Conservation (phyloP, 2,797 vertebrate species). For the Eupleurogrammus muticus region DNA sequence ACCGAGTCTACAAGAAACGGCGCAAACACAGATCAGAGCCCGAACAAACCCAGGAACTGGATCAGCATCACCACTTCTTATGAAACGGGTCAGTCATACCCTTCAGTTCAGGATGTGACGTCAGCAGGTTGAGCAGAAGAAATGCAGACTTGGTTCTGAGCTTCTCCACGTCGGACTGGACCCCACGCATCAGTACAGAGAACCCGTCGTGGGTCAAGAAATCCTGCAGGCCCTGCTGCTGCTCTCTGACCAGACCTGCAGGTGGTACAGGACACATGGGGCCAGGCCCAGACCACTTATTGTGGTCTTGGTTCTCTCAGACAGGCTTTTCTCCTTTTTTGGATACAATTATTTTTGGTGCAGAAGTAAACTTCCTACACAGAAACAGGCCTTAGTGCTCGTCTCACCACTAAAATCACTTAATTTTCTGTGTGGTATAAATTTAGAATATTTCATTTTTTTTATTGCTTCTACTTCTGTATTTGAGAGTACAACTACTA, state of each 20-base stretch:
- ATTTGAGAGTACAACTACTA: too few species aligned
- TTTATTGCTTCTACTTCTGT: too few species aligned
- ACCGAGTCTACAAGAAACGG: constrained; percentile 79
- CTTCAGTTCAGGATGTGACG: constrained; percentile 89
- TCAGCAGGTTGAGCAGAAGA: constrained; percentile 90
- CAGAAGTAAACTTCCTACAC: too few species aligned
- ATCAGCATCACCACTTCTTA: too few species aligned
- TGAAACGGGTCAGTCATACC: constrained; percentile 72
- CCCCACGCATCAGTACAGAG: constrained; percentile 91
- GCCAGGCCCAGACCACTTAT: too few species aligned
- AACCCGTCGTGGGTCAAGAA: constrained; percentile 90
- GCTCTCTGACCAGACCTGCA: constrained; percentile 91
- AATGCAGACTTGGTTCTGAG: constrained; percentile 91
- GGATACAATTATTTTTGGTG: too few species aligned
- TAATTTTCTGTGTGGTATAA: too few species aligned
- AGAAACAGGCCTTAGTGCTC: too few species aligned
- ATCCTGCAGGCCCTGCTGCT: constrained; percentile 87
- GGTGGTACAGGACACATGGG: background rate
- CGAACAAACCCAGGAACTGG: background rate
- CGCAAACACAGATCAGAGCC: background rate
- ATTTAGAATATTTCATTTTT: too few species aligned
- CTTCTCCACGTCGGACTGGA: constrained; percentile 90
- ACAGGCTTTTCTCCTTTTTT: too few species aligned
- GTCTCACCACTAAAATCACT: too few species aligned
- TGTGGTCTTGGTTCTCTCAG: too few species aligned